phyloP scores from a whole-genome alignment of 2,888 invertebrate species.

The Cenopis cana region DNA sequence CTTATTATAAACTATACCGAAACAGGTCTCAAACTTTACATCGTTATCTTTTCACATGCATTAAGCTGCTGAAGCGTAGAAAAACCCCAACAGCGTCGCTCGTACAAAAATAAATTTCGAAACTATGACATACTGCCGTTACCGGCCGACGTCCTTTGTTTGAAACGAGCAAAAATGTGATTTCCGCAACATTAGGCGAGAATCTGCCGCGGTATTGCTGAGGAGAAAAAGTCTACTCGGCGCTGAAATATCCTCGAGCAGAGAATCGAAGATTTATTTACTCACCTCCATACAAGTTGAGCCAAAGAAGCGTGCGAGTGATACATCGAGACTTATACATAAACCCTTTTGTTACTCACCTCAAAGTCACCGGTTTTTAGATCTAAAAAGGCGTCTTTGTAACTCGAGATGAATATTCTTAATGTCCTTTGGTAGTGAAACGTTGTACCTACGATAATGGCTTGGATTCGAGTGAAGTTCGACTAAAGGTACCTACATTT shows the following conservation, averaged over 20 bases:
- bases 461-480: slow-evolving; percentile 13
- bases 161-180: slow-evolving; percentile 50
- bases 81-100: slow-evolving; percentile 25
- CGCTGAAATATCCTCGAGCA: slow-evolving; percentile 24
- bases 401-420: not conserved
- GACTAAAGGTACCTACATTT: slow-evolving; percentile 15
- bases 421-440: not conserved
- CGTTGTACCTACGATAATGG: slow-evolving; percentile 14
- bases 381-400: not conserved
- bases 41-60: slow-evolving; percentile 8
- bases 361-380: not conserved
- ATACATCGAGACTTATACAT: not conserved
- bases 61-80: slow-evolving; percentile 22
- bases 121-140: slow-evolving; percentile 39
- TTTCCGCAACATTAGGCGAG: slow-evolving; percentile 54
- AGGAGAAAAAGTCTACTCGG: slow-evolving; percentile 51
- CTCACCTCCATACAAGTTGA: slow-evolving; percentile 7
- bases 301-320: not conserved
- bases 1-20: not conserved
- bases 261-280: slow-evolving; percentile 41
- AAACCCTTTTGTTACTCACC: not conserved
- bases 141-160: slow-evolving; percentile 46
- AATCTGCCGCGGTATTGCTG: slow-evolving; percentile 45
- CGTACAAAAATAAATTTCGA: slow-evolving; percentile 43
- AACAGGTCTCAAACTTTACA: not conserved